Conservation (phyloP, 2,888 invertebrate genomes). For the Druceiella hillmani region DNA sequence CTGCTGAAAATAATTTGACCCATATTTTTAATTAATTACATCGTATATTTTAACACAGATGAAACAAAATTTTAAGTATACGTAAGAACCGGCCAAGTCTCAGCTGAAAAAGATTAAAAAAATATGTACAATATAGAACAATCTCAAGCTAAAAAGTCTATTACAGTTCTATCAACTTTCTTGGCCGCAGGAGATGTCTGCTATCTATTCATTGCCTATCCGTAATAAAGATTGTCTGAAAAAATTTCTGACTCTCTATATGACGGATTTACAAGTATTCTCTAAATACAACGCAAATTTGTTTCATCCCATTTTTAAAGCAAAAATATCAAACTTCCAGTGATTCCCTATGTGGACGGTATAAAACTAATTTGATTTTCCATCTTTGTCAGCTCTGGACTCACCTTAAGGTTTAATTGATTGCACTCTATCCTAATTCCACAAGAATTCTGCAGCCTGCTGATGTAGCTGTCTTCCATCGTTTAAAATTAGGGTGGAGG, state of each 20-base stretch:
- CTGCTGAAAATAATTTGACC: too few relatives aligned
- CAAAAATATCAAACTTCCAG: constrained; percentile 7
- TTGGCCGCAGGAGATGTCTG: constrained; percentile 13
- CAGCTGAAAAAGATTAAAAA: constrained; percentile 19
- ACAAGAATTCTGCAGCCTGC: too few relatives aligned
- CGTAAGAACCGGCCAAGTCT: constrained; percentile 21
- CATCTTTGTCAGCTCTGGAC: too few relatives aligned
- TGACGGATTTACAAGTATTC: constrained; percentile 12
- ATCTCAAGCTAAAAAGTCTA: constrained; percentile 11
- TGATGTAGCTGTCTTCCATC: too few relatives aligned
- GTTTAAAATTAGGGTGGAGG: too few relatives aligned
- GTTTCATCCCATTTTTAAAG: constrained; percentile 8
- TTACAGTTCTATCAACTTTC: constrained; percentile 16
- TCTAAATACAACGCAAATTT: constrained; percentile 9
- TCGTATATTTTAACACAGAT: constrained; percentile 26
- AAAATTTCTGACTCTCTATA: constrained; percentile 10
- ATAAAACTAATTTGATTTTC: too few relatives aligned
- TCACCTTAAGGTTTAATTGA: too few relatives aligned
- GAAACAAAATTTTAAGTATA: constrained; percentile 27
- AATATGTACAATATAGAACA: constrained; percentile 13
- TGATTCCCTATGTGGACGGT: too few relatives aligned
- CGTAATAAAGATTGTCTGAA: neutral
- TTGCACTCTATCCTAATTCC: too few relatives aligned
- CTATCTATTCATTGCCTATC: neutral
- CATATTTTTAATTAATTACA: constrained; percentile 22